Base-by-base conservation (phyloP, 2,888 invertebrate species). In the Catocala sponsa region DNA sequence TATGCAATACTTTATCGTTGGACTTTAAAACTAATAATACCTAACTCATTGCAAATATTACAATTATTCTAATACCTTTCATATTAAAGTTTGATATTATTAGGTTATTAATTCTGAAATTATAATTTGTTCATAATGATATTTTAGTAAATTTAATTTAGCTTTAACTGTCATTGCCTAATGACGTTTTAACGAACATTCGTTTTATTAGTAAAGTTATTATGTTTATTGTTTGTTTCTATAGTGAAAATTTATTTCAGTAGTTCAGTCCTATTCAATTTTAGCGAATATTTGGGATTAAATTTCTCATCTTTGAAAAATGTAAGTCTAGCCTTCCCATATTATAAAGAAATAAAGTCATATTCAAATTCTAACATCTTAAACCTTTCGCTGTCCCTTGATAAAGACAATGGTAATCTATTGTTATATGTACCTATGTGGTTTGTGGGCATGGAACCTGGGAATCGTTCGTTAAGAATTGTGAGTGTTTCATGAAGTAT, bases 21-120 rank as follows among this genome's bases (percentile, higher is more conserved):
- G 13, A 55, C 33, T 50, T 56, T 49, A 65, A 70, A 59, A 33
- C n/a, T 63, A 6, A 5, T 9, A 51, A 53, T 56, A 59, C 63
- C 32, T 33, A 72, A 49, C 35, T 53, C 51, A 53, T 63, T 57
- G 59, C 42, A 73, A 66, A 64, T 74, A 69, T 73, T 32, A 13
- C 43, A 66, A 66, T 59, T 55, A 57, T 63, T 73, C 47, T 59
- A 50, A 65, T 65, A 48, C 49, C 48, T n/a, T 66, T 58, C 46
- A 55, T 53, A 55, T 69, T 46, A 51, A 69, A 60, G 48, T 64
- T 55, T 6, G 9, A 49, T 46, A 43, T 48, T 51, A 68, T 57
- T 58, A 12, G 11, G n/a, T 25, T 25, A 25, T 47, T 47, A 15
- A n/a, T 61, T 52, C 60, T 48, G 2, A 55, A 70, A 66, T 66